These are phyloP conservation scores for Cotesia vestalis DNA, from an alignment of 1,140 invertebrate genomes.

Conservation along the genomic window DNA sequence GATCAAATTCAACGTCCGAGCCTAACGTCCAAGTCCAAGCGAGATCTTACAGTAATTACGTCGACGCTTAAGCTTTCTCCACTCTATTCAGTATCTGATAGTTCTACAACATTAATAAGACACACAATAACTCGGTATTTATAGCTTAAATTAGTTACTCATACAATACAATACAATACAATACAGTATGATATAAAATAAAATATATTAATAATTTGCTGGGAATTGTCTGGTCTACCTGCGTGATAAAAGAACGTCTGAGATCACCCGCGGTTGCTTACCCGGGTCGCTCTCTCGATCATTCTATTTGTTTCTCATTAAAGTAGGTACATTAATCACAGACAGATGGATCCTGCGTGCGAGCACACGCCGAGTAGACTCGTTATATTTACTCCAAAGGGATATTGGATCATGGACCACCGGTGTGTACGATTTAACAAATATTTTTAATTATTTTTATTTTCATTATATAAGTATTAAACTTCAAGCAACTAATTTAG, in stretches of 20 bases:
- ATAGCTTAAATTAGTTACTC: too few species aligned
- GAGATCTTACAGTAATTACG: constrained; percentile 39
- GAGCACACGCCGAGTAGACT: constrained; percentile 9
- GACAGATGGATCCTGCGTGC: constrained; percentile 32
- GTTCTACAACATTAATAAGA: constrained; percentile 2
- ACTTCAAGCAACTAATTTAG: background rate
- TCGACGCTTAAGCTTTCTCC: constrained; percentile 34
- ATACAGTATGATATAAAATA: background rate
- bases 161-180: background rate
- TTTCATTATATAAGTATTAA: background rate
- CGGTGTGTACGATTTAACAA: background rate
- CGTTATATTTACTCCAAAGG: constrained; percentile 12
- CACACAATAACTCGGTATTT: constrained; percentile 2
- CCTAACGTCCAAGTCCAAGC: too few species aligned
- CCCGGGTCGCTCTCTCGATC: constrained; percentile 34
- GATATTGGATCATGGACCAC: constrained; percentile 18
- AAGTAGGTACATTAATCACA: constrained; percentile 61
- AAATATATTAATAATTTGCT: background rate
- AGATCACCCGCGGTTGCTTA: constrained; percentile 33
- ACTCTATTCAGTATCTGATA: constrained; percentile 26
- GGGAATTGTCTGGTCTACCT: constrained; percentile 10
- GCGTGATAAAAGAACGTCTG: constrained; percentile 22
- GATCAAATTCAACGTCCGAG: constrained; percentile 37
- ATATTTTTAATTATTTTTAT: background rate
- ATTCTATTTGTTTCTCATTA: constrained; percentile 63